Percentiles rank a stretch among this genome's conserved stretches.
Conservation (phyloP, 1,140 invertebrate species). For the Cydia pomonella region DNA sequence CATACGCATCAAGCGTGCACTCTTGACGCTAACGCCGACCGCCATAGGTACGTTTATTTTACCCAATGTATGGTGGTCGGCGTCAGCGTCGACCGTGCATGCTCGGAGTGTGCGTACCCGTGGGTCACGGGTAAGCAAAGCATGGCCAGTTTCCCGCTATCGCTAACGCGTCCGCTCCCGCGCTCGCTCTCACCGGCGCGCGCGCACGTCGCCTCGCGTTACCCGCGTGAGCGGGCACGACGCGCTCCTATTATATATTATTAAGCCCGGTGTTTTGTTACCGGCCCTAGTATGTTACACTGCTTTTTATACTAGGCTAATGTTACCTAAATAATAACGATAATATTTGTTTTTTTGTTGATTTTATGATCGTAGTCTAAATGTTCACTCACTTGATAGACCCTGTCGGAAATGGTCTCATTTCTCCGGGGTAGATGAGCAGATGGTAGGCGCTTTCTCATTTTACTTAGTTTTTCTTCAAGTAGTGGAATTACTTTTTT, state of each 20-base stretch:
- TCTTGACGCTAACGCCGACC: no score
- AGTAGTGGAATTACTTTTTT: background rate
- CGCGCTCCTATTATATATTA: slow-evolving; percentile 63
- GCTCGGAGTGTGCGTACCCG: no score
- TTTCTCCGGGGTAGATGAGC: background rate
- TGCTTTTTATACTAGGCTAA: background rate
- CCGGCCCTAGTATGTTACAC: slow-evolving; percentile 35
- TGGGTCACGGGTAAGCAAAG: no score
- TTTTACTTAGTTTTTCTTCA: background rate
- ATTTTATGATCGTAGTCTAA: background rate
- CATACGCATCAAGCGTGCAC: no score
- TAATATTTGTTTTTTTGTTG: background rate
- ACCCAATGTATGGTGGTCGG: no score
- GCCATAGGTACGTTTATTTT: no score
- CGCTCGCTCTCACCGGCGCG: slow-evolving; percentile 37
- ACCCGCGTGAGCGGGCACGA: slow-evolving; percentile 52
- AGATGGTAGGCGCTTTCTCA: background rate
- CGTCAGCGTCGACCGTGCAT: no score
- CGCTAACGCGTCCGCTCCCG: background rate
- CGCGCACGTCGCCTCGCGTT: slow-evolving; percentile 60
- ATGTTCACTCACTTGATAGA: background rate
- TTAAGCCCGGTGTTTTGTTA: slow-evolving; percentile 59
- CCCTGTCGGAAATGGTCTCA: background rate
- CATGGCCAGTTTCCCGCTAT: background rate
- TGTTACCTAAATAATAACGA: slow-evolving; percentile 19